Evolutionary conservation across 2,888 invertebrate species (phyloP).

Genomic region (Rotaria magnacalcarata): DNA sequence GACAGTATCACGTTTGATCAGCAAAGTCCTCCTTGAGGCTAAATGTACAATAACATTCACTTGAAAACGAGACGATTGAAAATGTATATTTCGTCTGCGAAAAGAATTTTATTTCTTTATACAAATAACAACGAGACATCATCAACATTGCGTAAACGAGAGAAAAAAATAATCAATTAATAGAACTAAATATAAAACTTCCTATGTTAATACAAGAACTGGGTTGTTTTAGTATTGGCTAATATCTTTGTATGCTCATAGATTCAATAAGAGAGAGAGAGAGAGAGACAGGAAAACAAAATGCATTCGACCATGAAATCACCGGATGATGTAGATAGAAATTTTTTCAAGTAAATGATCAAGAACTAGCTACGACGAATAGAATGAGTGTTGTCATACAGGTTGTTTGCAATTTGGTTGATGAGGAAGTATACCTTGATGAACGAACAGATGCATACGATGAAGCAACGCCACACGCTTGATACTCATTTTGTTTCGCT

Average conservation of each 20-base stretch:
- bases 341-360: not conserved
- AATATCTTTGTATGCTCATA: not conserved
- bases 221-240: not conserved
- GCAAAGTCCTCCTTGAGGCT: not conserved
- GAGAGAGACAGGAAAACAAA: not conserved
- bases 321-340: not conserved
- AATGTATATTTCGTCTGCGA: not conserved
- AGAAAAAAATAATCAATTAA: not conserved
- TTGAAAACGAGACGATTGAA: not conserved
- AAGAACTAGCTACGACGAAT: not conserved
- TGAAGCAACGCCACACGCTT: not conserved
- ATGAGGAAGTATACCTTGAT: not conserved
- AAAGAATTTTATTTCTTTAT: slow-evolving; percentile 1
- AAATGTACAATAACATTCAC: not conserved
- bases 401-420: not conserved
- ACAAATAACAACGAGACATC: not conserved
- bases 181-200: not conserved
- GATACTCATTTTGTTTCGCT: slow-evolving; percentile 13
- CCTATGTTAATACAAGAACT: too few relatives aligned
- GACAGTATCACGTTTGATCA: not conserved
- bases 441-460: not conserved
- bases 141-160: not conserved
- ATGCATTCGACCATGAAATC: not conserved
- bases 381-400: not conserved
- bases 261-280: not conserved